Evolutionary conservation across 2,888 invertebrate species (phyloP).

Genomic region (Drosophila mettleri): DNA sequence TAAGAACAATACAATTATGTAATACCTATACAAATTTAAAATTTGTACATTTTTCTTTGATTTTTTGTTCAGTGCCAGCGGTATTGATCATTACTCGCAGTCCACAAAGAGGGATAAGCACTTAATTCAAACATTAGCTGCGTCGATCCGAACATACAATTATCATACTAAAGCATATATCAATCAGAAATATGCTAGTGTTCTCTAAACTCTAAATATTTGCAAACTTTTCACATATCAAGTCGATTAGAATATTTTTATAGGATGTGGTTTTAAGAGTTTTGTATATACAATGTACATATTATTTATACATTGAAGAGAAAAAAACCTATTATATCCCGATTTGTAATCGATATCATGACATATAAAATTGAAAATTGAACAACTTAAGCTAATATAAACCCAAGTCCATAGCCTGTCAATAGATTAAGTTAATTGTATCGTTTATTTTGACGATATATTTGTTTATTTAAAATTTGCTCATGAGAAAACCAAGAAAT

Average conservation of each 20-base stretch:
- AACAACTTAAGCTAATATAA: constrained; percentile 6
- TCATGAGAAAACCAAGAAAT: constrained; percentile 29
- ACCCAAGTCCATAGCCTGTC: constrained; percentile 12
- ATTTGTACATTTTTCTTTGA: too few species aligned
- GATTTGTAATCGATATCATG: constrained; percentile 23
- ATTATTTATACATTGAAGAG: constrained; percentile 40
- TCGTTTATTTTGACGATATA: constrained; percentile 18
- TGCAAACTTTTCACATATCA: constrained; percentile 35
- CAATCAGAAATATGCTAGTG: constrained; percentile 89
- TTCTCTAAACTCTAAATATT: constrained; percentile 78
- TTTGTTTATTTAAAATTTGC: constrained; percentile 22
- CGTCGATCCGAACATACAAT: constrained; percentile 89
- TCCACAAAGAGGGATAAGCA: constrained; percentile 85
- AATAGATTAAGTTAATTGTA: constrained; percentile 46
- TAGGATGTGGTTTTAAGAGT: constrained; percentile 57
- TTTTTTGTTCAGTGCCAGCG: constrained; percentile 68
- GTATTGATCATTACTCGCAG: constrained; percentile 69
- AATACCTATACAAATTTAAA: neutral
- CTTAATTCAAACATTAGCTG: constrained; percentile 88
- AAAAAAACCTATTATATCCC: constrained; percentile 21
- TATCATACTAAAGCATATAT: constrained; percentile 91
- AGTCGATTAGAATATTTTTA: constrained; percentile 55
- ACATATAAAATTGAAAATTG: constrained; percentile 22
- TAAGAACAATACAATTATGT: constrained; percentile 38
- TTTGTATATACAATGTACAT: constrained; percentile 62